Evolutionary conservation across 2,797 vertebrate species (phyloP), one percentile per base, ranked within the genome.

Genomic region (Pagetopsis macropterus): DNA sequence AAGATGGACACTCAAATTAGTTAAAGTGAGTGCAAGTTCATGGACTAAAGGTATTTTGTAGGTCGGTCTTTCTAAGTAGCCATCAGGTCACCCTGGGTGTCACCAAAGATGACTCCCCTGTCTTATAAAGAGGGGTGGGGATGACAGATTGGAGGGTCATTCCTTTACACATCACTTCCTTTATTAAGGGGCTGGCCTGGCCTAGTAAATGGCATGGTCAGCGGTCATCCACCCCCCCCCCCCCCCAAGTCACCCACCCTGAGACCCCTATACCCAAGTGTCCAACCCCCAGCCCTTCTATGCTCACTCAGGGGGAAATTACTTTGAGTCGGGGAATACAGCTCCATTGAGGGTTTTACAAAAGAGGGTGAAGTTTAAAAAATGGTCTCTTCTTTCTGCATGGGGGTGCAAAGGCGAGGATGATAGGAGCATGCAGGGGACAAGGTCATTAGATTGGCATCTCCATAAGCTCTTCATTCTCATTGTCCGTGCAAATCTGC

Each of bases 381-480:
- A 92, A 92, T 90, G 62, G 82, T 85, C 81, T 84, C 82, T 70
- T 78, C 75, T 19, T 84, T 87, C 74, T 88, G 72, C 70, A 14
- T 31, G 59, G 80, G 74, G 58, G 69, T 80, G 85, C 75, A 76
- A 77, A 60, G 72, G 46, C 49, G 2, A 49, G 67, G 69, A 84
- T 1, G 84, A 84, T 71, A 70, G 84, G 84, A 89, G 87, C 81
- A 83, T 0, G 44, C 72, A 89, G 85, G 82, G 91, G 91, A 91
- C 90, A 88, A 90, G 89, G 92, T 91, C 92, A 91, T 87, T 85
- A 85, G 88, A 82, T 88, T 85, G 89, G 79, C 88, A 92, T 90
- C 88, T 91, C 87, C 90, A 88, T 90, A 89, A 91, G 85, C 86
- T 89, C 88, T 83, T 72, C 79, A 78, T 78, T 85, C 82, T 84